Evolutionary conservation across 2,113 vertebrate genomes (phyloP).

Genomic region (Hippocampus barbouri): DNA sequence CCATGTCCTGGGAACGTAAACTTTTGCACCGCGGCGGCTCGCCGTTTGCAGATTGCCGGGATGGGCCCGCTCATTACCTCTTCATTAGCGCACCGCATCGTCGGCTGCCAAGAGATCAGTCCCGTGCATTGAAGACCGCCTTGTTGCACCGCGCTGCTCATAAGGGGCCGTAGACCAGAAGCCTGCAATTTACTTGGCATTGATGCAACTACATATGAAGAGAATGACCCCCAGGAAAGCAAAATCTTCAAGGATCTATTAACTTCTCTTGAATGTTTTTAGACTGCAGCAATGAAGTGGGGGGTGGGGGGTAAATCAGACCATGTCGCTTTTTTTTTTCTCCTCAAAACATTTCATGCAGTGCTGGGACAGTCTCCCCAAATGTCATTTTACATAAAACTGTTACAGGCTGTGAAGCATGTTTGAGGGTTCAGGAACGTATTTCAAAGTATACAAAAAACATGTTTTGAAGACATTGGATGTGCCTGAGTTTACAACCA

Average conservation of each 20-base stretch:
- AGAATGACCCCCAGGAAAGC: background rate
- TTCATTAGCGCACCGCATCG: constrained; percentile 63
- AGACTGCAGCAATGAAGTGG: too few species aligned
- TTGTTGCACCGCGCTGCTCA: constrained; percentile 47
- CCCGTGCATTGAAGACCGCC: constrained; percentile 35
- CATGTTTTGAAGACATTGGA: background rate
- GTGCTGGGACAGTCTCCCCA: background rate
- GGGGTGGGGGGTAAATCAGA: too few species aligned
- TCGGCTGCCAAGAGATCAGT: constrained; percentile 61
- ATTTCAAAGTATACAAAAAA: background rate
- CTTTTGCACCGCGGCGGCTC: constrained; percentile 74
- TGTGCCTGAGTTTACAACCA: background rate
- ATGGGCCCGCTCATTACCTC: constrained; percentile 68
- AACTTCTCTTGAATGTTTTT: background rate
- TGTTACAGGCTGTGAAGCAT: background rate
- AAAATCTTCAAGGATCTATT: background rate
- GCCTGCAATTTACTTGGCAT: background rate
- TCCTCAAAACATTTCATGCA: background rate
- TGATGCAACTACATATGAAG: background rate
- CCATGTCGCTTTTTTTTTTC: background rate
- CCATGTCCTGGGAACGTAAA: constrained; percentile 77
- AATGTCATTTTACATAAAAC: background rate
- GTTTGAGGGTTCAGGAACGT: background rate
- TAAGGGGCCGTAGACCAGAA: constrained; percentile 38
- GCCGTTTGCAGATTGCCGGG: constrained; percentile 54